phyloP scores from a whole-genome alignment of 1,140 invertebrate species.

The Paraescarpia echinospica region DNA sequence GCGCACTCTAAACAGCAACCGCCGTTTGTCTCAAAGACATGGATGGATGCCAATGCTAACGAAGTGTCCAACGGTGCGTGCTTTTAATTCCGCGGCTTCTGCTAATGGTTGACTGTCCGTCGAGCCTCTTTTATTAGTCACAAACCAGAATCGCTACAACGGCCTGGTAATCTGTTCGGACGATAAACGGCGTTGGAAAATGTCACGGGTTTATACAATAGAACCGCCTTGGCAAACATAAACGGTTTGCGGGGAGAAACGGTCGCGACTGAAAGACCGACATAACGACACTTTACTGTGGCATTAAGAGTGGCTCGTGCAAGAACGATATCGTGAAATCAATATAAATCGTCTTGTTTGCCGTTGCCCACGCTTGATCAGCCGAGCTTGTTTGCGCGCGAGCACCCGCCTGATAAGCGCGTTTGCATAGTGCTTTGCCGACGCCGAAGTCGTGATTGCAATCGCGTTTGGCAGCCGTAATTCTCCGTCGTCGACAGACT shows the following conservation, averaged over 20 bases:
- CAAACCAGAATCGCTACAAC: neutral
- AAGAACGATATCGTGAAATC: neutral
- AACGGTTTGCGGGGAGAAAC: neutral
- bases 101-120: neutral
- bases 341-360: slow-evolving; percentile 6
- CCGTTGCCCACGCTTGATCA: neutral
- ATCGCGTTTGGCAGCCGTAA: neutral
- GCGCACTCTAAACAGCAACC: neutral
- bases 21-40: neutral
- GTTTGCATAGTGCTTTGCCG: neutral
- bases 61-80: neutral
- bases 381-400: neutral
- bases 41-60: neutral
- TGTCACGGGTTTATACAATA: neutral
- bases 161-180: neutral
- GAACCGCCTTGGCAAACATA: neutral
- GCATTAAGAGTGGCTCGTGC: neutral
- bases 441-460: neutral
- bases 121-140: neutral
- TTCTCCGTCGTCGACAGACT: neutral
- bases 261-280: neutral
- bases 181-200: neutral
- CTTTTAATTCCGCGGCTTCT: neutral
- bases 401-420: neutral
- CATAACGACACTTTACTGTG: neutral